A percentile compares a stretch with the other conserved stretches of the same genome.
Conservation (phyloP, 2,888 invertebrate genomes). For the Stomorhina lunata region DNA sequence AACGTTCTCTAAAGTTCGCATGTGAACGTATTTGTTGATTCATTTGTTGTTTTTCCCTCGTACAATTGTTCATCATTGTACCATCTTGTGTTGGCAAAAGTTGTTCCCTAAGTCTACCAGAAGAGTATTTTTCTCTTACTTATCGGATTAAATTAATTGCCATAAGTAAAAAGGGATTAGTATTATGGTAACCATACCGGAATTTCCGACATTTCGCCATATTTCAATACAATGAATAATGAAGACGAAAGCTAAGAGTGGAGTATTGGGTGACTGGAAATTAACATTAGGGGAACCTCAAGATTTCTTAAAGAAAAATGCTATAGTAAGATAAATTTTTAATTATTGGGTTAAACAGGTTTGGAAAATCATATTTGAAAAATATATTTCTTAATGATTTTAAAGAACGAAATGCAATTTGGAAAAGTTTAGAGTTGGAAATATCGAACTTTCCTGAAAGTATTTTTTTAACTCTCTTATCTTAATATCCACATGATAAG, state of each 20-base stretch:
- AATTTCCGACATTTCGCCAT: conserved; percentile 75
- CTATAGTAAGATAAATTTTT: not conserved
- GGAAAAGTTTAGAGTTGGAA: no score
- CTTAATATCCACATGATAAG: no score
- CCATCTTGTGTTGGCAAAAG: not conserved
- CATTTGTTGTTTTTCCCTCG: no score
- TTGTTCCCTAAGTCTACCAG: not conserved
- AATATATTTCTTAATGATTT: no score
- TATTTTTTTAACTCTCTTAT: no score
- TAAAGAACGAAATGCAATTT: no score
- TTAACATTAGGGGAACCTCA: not conserved
- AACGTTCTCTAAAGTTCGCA: no score
- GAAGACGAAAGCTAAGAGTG: not conserved
- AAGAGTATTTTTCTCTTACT: conserved; percentile 19
- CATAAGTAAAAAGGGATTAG: conserved; percentile 76
- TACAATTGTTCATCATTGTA: no score
- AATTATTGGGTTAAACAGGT: no score
- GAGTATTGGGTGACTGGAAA: not conserved
- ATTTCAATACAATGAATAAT: conserved; percentile 68
- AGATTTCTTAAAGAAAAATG: not conserved
- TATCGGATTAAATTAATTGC: conserved; percentile 77
- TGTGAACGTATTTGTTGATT: no score
- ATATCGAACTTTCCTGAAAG: no score
- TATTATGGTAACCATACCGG: conserved; percentile 71
- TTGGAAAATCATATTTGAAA: no score